phyloP scores from a whole-genome alignment of 2,797 vertebrate species.

The Tragopan temminckii region DNA sequence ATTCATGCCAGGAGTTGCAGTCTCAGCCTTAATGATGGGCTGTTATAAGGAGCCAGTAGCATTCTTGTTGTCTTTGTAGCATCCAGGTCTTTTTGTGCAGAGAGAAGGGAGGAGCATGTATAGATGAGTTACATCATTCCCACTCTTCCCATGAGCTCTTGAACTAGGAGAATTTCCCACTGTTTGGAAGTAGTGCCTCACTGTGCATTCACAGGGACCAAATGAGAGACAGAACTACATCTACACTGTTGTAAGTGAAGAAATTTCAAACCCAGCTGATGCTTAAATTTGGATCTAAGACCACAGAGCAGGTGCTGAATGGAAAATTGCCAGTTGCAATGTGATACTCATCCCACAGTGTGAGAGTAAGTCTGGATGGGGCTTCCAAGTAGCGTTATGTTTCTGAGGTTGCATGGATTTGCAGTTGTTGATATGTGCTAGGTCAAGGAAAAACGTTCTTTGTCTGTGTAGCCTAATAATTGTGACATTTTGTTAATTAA shows the following conservation, averaged over 20 bases:
- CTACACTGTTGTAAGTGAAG: not conserved
- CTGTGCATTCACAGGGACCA: not conserved
- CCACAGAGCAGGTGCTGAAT: not conserved
- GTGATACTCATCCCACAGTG: rapidly evolving
- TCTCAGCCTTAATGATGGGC: not conserved
- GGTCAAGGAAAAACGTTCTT: not conserved
- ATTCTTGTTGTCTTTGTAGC: not conserved
- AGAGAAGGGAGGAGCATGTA: not conserved
- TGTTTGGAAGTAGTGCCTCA: not conserved
- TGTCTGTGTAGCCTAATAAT: rapidly evolving
- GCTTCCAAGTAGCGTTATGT: not conserved
- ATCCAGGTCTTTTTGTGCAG: not conserved
- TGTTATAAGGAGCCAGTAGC: not conserved
- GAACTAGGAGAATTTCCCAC: not conserved
- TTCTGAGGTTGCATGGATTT: not conserved
- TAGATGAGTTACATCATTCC: not conserved
- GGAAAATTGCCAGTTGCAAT: not conserved
- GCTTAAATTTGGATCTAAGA: not conserved
- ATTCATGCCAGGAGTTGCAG: not conserved
- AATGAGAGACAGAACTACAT: not conserved
- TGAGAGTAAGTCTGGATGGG: not conserved
- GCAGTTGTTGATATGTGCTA: not conserved
- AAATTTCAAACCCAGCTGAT: not conserved
- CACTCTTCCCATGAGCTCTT: not conserved
- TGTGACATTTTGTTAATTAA: not conserved